Evolutionary conservation across 2,888 invertebrate genomes (phyloP), one percentile per base, ranked within the genome.

Genomic region (Ophioninae sp.): DNA sequence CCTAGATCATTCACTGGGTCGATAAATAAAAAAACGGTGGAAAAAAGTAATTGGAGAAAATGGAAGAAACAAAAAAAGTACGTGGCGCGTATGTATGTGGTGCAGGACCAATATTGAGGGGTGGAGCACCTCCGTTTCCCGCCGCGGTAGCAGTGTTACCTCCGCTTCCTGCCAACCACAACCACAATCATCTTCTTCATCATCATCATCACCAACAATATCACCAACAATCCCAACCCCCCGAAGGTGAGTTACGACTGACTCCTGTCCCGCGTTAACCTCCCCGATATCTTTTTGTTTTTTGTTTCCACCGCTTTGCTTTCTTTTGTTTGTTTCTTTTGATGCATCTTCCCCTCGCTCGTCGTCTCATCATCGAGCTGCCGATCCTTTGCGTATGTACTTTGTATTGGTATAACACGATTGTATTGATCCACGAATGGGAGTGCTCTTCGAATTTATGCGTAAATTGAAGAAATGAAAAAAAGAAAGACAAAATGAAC

Each of bases 111-210:
- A 88, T 91, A 89, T 87, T 91, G 89, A 88, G 92, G 88, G 91
- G 91, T 87, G 92, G 92, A 86, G 89, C 88, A 84, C 89, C 94
- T 90, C 93, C 93, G 87, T 94, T 93, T 90, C 94, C 94, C 89
- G 94, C 94, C 91, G 94, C 94, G 93, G 95, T 95, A 93, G 94
- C 94, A 93, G 95, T 95, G 89, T 93, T 95, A 93, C 95, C 95
- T 92, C 95, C 95, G 89, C 91, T 93, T 88, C 92, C 92, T 88
- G 91, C 89, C 87, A 91, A 90, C 90, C 91, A 91, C 90, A 90
- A 91, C 88, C 89, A 90, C 88, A 90, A 88, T 86, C 91, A 89
- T 87, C 90, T 87, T 87, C 90, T 89, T 86, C 89, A 83, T 88
- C 90, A 86, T 87, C 89, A 83, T 85, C 89, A 81, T 84, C 89